phyloP scores from a whole-genome alignment of 2,113 vertebrate species.

The Gambusia holbrooki region DNA sequence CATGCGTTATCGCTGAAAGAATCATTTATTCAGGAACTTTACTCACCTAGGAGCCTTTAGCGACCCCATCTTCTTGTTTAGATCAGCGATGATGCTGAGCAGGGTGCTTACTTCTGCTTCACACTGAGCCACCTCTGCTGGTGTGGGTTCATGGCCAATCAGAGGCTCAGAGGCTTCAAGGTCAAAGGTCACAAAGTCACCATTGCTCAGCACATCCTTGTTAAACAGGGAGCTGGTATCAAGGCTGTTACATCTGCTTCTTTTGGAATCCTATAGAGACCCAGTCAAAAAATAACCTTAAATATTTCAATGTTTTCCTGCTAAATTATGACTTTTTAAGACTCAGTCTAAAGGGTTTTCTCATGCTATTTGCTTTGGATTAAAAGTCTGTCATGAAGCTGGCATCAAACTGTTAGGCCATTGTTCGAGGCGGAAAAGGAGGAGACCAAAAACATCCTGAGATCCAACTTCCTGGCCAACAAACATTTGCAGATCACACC shows the following conservation, averaged over 20 bases:
- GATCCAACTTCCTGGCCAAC: conserved; percentile 75
- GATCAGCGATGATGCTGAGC: conserved; percentile 68
- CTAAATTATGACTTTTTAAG: background rate
- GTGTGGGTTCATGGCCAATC: conserved; percentile 60
- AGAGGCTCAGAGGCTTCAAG: conserved; percentile 42
- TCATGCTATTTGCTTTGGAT: background rate
- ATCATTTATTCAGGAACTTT: background rate
- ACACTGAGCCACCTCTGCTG: conserved; percentile 72
- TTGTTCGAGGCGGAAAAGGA: conserved; percentile 81
- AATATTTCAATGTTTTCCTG: background rate
- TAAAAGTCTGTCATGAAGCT: conserved; percentile 7
- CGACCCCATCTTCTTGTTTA: conserved; percentile 75
- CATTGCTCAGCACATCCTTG: conserved; percentile 33
- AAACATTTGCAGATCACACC: conserved; percentile 56
- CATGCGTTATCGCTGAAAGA: background rate
- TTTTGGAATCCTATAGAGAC: conserved; percentile 49
- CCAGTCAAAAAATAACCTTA: background rate
- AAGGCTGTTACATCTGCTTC: conserved; percentile 64
- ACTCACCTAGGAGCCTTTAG: conserved; percentile 76
- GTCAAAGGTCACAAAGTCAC: conserved; percentile 37
- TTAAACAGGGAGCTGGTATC: conserved; percentile 47
- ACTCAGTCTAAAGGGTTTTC: background rate
- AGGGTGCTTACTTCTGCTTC: conserved; percentile 72
- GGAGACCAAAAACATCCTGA: conserved; percentile 83
- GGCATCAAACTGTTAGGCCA: conserved; percentile 54